Percentiles rank a stretch among this genome's conserved stretches.
Evolutionary conservation across 2,888 invertebrate genomes (phyloP).

Genomic region (Drosophila histrio): DNA sequence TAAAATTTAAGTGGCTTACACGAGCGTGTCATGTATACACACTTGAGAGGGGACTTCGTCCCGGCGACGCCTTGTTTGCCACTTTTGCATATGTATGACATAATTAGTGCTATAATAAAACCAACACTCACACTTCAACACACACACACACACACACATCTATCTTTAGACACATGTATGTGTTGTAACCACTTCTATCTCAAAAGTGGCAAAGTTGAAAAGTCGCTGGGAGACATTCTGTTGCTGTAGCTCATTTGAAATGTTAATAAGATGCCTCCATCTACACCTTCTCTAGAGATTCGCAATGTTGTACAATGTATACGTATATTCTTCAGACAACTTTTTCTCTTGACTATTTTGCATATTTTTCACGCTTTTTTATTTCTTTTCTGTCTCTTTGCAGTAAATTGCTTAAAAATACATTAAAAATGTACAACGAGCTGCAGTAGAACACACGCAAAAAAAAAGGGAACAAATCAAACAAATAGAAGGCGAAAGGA

Average conservation of each 20-base stretch:
- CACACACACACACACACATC: not conserved
- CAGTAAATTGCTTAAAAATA: constrained; percentile 72
- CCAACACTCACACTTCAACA: constrained; percentile 33
- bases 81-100: constrained; percentile 79
- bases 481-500: constrained; percentile 1
- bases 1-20: constrained; percentile 76
- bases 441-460: constrained; percentile 35
- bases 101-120: constrained; percentile 75
- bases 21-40: constrained; percentile 66
- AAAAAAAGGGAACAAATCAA: not conserved
- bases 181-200: constrained; percentile 43
- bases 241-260: constrained; percentile 65
- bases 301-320: not conserved
- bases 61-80: constrained; percentile 63
- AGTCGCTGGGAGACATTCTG: constrained; percentile 46
- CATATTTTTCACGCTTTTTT: constrained; percentile 64
- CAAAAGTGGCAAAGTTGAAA: constrained; percentile 64
- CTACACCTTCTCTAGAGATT: constrained; percentile 22
- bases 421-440: constrained; percentile 69
- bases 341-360: constrained; percentile 43
- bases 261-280: constrained; percentile 59
- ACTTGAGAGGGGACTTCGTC: constrained; percentile 36
- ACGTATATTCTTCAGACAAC: constrained; percentile 3
- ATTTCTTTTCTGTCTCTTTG: constrained; percentile 33
- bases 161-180: not conserved